Evolutionary conservation across 2,888 invertebrate species (phyloP).

Genomic region (Congeria kusceri): DNA sequence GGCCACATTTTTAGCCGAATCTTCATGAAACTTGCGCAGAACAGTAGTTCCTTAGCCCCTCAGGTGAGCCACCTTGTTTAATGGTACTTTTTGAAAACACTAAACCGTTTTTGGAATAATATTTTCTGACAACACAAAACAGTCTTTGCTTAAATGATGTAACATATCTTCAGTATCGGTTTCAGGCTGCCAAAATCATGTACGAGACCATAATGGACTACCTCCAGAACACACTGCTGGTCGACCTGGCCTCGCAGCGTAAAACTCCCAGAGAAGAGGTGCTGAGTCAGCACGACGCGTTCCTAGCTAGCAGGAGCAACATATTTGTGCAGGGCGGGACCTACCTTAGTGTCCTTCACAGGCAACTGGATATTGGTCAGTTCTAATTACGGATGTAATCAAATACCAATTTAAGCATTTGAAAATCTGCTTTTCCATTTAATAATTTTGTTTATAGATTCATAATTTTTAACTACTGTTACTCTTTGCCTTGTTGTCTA

Average conservation of each 20-base stretch:
- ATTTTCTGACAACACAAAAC: no score
- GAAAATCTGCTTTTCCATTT: no score
- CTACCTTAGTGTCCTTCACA: conserved; percentile 61
- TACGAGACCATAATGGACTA: conserved; percentile 78
- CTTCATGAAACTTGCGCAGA: no score
- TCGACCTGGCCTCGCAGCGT: conserved; percentile 39
- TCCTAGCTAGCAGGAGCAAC: conserved; percentile 70
- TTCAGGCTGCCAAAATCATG: conserved; percentile 80
- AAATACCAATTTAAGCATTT: no score
- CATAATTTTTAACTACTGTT: no score
- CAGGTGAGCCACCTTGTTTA: neutral
- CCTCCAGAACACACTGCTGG: conserved; percentile 70
- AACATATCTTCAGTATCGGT: no score
- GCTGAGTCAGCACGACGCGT: conserved; percentile 73
- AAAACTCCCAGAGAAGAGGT: conserved; percentile 57
- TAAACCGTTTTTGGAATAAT: neutral
- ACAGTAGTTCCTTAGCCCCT: no score
- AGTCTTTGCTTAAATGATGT: neutral
- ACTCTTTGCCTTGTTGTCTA: no score
- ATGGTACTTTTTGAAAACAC: neutral
- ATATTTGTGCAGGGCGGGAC: conserved; percentile 73
- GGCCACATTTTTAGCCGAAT: no score
- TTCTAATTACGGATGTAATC: no score
- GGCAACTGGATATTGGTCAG: conserved; percentile 47
- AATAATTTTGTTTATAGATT: no score